Base-by-base conservation (phyloP, 35 echinoderm and acorn worm species). In the Nesometra sesokonis region DNA sequence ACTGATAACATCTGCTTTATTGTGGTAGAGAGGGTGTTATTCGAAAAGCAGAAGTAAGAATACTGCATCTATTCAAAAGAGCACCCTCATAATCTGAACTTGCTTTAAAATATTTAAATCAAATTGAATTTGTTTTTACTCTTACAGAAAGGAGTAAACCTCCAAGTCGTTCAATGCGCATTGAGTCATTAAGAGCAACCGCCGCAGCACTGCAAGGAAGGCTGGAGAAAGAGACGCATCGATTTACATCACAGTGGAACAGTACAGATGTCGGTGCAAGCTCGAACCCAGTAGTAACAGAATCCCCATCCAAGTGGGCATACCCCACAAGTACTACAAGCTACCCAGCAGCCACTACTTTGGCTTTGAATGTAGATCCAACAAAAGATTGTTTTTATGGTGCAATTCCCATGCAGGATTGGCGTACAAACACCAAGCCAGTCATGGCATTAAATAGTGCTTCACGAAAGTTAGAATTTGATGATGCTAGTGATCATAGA, bases 191-290 rank as follows among this genome's bases (percentile, higher is more conserved):
- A 46, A 91, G 89, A 82, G 96, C 89, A 23, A 94, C 92, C 13
- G 96, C 96, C 29, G 84, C 90, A 33, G 96, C 96, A 0, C 87
- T 99, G 0, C 96, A 99, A 32, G 90, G 96, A 29, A 85, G 91
- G 85, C 78, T 99, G 37, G 96, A 99, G 77, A 92, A 78, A 37
- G 96, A 99, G 81, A 93, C 81, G 15, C 34, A 35, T 17, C 34
- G 81, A 23, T 37, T 83, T 21, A 38, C 52, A 67, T 67, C 52
- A 67, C 52, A 67, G 9, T 67, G 8, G 8, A 27, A 27, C 52
- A 67, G 21, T 67, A 2, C 52, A 67, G 52, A 67, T 27, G 23
- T 3, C 21, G 23, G 23, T 67, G 21, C 9, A 17, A 27, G 15
- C 39, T 43, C 9, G 23, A 43, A 43, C 38, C 38, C 38, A 7